A percentile compares a stretch with the other conserved stretches of the same genome.
These are phyloP conservation scores for Trochalopteron elliotii DNA, from an alignment of 2,113 vertebrate species.

Conservation along the genomic window DNA sequence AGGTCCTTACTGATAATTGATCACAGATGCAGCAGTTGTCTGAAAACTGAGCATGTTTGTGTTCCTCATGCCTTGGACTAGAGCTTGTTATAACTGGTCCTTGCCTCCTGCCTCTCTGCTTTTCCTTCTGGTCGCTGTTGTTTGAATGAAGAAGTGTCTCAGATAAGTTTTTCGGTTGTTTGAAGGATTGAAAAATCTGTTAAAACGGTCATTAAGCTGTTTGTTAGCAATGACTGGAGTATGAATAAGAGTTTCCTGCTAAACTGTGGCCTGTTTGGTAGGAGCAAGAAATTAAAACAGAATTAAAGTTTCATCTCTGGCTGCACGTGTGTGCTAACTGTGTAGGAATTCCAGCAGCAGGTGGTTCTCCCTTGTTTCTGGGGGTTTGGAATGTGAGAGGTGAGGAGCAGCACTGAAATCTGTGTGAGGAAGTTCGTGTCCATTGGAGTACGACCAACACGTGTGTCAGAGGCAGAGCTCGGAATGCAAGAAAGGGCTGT, in stretches of 20 bases:
- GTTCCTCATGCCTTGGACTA: slow-evolving; percentile 24
- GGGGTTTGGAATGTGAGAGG: neutral
- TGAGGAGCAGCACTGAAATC: neutral
- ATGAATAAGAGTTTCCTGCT: neutral
- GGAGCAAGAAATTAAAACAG: neutral
- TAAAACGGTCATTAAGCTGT: neutral
- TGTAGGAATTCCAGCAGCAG: neutral
- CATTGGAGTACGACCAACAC: accelerated
- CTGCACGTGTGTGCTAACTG: accelerated
- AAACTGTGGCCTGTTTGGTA: neutral
- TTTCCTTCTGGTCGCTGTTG: neutral
- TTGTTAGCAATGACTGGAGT: neutral
- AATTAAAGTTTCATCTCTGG: neutral
- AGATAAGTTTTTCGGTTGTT: slow-evolving; percentile 48
- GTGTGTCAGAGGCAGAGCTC: neutral
- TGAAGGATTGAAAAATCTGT: neutral
- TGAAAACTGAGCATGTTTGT: slow-evolving; percentile 31
- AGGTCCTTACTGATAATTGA: slow-evolving; percentile 54
- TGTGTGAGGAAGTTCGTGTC: neutral
- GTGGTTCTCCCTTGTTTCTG: neutral
- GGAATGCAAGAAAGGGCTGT: neutral
- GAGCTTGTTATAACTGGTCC: neutral
- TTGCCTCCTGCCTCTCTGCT: slow-evolving; percentile 23
- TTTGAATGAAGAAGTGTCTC: slow-evolving; percentile 57
- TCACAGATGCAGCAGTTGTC: slow-evolving; percentile 36